These are phyloP conservation scores for Catharus bicknelli DNA, from an alignment of 2,113 vertebrate species.

Conservation along the genomic window DNA sequence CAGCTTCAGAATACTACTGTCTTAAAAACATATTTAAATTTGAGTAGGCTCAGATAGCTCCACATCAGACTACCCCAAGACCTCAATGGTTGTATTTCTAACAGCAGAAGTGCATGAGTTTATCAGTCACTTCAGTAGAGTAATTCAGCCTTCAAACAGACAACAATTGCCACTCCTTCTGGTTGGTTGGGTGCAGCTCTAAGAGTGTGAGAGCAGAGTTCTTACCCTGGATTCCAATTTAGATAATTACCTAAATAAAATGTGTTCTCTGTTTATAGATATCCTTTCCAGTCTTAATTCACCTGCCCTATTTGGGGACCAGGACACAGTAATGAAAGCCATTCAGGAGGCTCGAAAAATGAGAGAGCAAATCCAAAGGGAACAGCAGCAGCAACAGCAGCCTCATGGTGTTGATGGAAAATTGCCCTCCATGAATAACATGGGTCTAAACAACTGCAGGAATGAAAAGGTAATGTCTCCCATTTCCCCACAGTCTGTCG, in stretches of 20 bases:
- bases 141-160: background rate
- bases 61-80: background rate
- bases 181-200: background rate
- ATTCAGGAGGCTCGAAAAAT: constrained; percentile 99
- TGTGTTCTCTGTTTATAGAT: constrained; percentile 76
- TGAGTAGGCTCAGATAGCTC: background rate
- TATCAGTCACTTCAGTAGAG: background rate
- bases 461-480: constrained; percentile 87
- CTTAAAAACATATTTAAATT: background rate
- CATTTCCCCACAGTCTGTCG: background rate
- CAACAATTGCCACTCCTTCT: background rate
- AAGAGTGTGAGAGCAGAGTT: background rate
- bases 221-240: background rate
- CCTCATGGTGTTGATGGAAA: constrained; percentile 92
- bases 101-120: background rate
- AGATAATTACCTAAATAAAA: background rate
- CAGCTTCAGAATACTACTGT: background rate
- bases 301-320: constrained; percentile 95
- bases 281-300: constrained; percentile 99
- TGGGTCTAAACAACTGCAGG: constrained; percentile 95
- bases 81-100: background rate
- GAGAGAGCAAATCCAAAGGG: constrained; percentile 94
- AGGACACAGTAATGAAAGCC: constrained; percentile 99
- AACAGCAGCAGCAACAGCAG: constrained; percentile 85
- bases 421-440: constrained; percentile 86